A percentile compares a stretch with the other conserved stretches of the same genome.
Evolutionary conservation across 1,140 invertebrate species (phyloP).

Genomic region (Neotoxoptera formosana): DNA sequence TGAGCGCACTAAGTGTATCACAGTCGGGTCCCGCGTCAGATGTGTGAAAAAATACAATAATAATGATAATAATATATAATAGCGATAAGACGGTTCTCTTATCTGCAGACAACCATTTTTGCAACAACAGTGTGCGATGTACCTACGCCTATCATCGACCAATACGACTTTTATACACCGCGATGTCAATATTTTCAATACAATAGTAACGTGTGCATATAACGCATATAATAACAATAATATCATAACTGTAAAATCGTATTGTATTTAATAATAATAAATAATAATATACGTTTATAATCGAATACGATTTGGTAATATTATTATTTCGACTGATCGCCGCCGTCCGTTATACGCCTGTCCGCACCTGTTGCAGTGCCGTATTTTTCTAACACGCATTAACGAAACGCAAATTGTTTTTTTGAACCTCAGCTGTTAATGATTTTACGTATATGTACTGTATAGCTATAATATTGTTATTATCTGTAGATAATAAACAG

Average conservation of each 20-base stretch:
- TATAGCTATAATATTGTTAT: background rate
- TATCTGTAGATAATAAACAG: background rate
- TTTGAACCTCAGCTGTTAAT: background rate
- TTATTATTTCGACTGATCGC: background rate
- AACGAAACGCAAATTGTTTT: background rate
- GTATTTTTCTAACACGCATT: background rate
- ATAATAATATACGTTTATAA: background rate
- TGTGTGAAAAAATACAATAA: background rate
- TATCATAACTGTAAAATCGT: background rate
- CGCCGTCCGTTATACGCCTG: background rate
- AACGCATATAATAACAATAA: background rate
- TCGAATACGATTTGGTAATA: background rate
- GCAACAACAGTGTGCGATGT: background rate
- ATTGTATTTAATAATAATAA: background rate
- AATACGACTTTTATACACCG: background rate
- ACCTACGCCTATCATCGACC: background rate
- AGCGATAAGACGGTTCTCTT: background rate
- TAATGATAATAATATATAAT: background rate
- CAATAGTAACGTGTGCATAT: background rate
- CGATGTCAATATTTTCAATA: background rate
- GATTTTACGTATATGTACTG: background rate
- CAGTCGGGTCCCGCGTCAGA: background rate
- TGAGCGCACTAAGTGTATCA: too few species aligned
- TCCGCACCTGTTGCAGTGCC: background rate
- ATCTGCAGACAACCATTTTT: background rate